Conservation (phyloP, 1,140 invertebrate genomes). For the honey bee (Apis mellifera) region Amel_HAv3.1 CM009934.2:2523501-2524000, state of each 20-base stretch:
- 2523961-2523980: too few species aligned
- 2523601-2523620: neutral
- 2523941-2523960: too few species aligned
- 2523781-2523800: neutral
- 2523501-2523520: constrained; percentile 2
- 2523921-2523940: too few species aligned
- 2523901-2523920: too few species aligned
- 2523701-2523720: constrained; percentile 18
- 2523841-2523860: too few species aligned
- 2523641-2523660: constrained; percentile 4
- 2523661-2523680: constrained; percentile 5
- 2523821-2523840: too few species aligned
- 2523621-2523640: constrained; percentile 1
- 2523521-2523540: neutral
- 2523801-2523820: neutral
- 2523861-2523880: too few species aligned
- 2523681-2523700: constrained; percentile 33
- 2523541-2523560: neutral
- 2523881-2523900: too few species aligned
- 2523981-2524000: too few species aligned
- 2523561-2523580: constrained; percentile 29
- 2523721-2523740: constrained; percentile 31
- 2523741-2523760: neutral
- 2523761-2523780: constrained; percentile 6
- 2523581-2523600: constrained; percentile 14